Conservation (phyloP, 2,113 vertebrate genomes). For the Danionella cerebrum region DNA sequence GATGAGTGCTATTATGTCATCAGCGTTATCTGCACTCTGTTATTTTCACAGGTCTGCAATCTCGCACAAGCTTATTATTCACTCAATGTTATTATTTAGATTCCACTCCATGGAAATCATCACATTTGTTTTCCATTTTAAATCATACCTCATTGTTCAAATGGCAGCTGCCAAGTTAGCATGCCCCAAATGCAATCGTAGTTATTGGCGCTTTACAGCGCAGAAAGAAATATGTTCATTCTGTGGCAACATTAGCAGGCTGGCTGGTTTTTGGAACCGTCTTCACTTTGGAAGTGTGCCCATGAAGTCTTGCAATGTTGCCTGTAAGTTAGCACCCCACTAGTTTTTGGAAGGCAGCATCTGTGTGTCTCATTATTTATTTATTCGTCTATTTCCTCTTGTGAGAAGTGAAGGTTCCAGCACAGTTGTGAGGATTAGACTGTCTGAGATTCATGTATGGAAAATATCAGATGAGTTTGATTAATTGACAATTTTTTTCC, state of each 20-base stretch:
- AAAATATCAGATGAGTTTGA: background rate
- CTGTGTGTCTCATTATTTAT: background rate
- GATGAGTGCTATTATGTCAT: conserved; percentile 5
- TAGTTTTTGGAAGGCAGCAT: conserved; percentile 1
- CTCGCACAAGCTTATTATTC: background rate
- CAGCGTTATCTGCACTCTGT: background rate
- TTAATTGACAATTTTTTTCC: background rate
- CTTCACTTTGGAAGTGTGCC: background rate
- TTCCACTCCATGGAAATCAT: background rate
- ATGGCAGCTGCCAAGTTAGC: background rate
- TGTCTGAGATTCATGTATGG: background rate
- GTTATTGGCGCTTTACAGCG: background rate
- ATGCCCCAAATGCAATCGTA: background rate
- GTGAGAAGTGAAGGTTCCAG: background rate
- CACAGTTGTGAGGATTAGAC: conserved; percentile 8
- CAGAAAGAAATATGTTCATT: background rate
- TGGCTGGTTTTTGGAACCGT: background rate
- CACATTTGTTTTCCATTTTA: background rate
- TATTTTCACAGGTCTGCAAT: background rate
- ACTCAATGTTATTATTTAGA: background rate
- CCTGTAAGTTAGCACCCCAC: background rate
- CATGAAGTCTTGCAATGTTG: background rate
- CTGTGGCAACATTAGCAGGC: background rate
- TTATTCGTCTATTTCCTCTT: background rate
- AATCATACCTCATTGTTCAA: background rate